These are phyloP conservation scores for Campoplex capitator DNA, from an alignment of 2,888 invertebrate species.

Conservation along the genomic window DNA sequence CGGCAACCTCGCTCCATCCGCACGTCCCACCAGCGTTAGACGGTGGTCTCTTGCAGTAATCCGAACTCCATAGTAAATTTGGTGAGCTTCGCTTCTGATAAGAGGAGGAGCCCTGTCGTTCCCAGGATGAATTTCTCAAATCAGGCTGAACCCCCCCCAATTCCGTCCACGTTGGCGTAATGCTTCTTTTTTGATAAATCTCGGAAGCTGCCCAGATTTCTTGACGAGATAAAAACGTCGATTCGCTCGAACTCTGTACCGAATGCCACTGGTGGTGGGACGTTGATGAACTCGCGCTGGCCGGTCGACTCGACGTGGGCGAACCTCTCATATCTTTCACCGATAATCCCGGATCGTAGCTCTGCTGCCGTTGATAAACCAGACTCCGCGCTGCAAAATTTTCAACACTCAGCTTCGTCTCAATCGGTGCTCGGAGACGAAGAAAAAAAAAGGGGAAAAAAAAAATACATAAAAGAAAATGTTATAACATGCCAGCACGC, in stretches of 20 bases:
- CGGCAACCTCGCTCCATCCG: constrained; percentile 79
- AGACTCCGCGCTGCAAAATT: constrained; percentile 67
- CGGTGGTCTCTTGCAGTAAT: constrained; percentile 77
- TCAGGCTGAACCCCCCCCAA: constrained; percentile 77
- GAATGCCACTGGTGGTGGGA: constrained; percentile 65
- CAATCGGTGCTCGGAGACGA: not conserved
- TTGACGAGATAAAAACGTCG: constrained; percentile 71
- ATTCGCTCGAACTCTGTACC: constrained; percentile 68
- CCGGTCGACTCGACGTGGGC: constrained; percentile 77
- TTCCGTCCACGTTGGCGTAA: constrained; percentile 81
- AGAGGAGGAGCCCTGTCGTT: constrained; percentile 74
- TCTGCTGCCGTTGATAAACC: constrained; percentile 75
- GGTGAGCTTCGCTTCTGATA: constrained; percentile 79
- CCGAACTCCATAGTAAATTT: constrained; percentile 77
- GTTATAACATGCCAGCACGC: too few relatives aligned
- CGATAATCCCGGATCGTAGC: constrained; percentile 66
- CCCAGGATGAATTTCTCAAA: constrained; percentile 77
- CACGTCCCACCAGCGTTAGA: constrained; percentile 74
- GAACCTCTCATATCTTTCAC: constrained; percentile 75
- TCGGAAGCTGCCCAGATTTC: constrained; percentile 77
- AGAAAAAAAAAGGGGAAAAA: too few relatives aligned
- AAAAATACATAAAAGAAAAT: too few relatives aligned
- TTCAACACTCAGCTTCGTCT: not conserved
- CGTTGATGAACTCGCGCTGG: constrained; percentile 76
- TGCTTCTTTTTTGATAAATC: constrained; percentile 76